Conservation (phyloP, 2,113 vertebrate species). For the Ranitomeya imitator region DNA sequence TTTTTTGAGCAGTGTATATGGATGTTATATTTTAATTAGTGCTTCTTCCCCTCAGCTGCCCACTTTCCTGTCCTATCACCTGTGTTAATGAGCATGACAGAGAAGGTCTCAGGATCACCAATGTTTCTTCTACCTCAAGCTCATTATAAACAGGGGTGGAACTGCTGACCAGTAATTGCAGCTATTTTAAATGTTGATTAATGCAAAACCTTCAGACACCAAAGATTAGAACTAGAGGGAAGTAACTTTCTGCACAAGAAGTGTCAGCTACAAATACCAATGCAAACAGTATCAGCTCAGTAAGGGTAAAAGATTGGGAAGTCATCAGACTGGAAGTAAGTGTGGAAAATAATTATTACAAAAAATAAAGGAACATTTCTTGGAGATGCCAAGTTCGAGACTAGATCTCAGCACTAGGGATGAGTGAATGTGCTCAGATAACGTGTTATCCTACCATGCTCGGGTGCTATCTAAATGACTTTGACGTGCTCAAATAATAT, state of each 20-base stretch:
- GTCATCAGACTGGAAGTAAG: background rate
- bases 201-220: background rate
- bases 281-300: too few relatives aligned
- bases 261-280: background rate
- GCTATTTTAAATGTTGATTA: background rate
- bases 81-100: background rate
- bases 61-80: background rate
- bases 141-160: constrained; percentile 12
- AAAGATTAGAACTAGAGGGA: background rate
- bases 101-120: background rate
- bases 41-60: background rate
- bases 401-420: background rate
- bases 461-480: too few relatives aligned
- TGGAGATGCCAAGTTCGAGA: background rate
- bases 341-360: background rate
- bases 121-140: background rate
- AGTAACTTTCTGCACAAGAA: background rate
- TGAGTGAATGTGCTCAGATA: too few relatives aligned
- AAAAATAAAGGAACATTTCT: background rate
- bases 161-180: background rate
- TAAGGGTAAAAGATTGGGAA: background rate
- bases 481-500: too few relatives aligned
- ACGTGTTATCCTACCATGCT: too few relatives aligned
- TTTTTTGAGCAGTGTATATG: too few relatives aligned
- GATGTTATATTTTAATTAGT: background rate